Base-by-base conservation (phyloP, 2,888 invertebrate species). In the Steinernema carpocapsae region DNA sequence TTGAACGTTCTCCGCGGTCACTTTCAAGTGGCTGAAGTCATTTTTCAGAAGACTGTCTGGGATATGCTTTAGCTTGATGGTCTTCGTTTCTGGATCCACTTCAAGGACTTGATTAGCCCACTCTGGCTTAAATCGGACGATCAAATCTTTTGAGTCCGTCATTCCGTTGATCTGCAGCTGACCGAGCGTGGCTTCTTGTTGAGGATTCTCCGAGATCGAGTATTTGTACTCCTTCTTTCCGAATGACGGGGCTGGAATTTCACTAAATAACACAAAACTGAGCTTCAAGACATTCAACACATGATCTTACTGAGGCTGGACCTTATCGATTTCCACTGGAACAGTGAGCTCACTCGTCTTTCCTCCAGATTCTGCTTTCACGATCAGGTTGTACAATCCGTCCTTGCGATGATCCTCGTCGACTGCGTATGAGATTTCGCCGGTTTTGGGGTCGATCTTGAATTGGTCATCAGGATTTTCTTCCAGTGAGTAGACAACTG, bases 21-120 rank as follows among this genome's bases (percentile, higher is more conserved):
- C 76, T n/a, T 76, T 77, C 0, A 83, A 77, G 70, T 79, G 81
- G 17, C 77, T 77, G 26, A 78, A 77, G 7, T 79, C 70, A 17
- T 78, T 77, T 14, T 26, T 26, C 56, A 56, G 26, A 6, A 56
- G 3, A 12, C 26, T 6, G 22, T 56, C 22, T 7, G 56, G 56
- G 17, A 56, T 56, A 26, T 56, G 56, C 56, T 56, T 22, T 17
- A 56, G 26, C 22, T 12, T 10, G 56, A 56, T 26, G 26, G 56
- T 56, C 26, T 17, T 26, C 3, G 56, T 56, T 3, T 24, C 12
- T 43, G 43, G 43, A 24, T 56, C 56, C 4, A 56, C 56, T 22
- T 3, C 22, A 7, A 56, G 26, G 22, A 56, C 56, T 26, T 56
- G 56, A 26, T 56, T 56, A 3, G 56, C 56, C 56, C 56, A 56